Percentiles rank a stretch among this genome's conserved stretches.
Evolutionary conservation across 2,113 vertebrate genomes (phyloP).

Genomic region (Oenanthe melanoleuca): DNA sequence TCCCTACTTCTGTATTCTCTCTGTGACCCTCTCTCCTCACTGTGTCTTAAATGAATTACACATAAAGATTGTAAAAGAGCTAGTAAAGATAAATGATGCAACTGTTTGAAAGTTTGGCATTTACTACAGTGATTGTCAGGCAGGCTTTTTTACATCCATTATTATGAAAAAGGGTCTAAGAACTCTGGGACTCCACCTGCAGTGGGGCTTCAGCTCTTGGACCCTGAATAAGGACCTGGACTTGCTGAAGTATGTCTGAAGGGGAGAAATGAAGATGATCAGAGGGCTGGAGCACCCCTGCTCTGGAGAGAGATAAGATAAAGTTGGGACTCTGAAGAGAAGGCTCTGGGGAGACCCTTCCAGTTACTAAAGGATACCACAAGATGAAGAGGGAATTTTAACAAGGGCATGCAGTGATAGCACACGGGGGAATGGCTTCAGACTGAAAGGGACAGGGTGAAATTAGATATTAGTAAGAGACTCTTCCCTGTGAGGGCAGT

Average conservation of each 20-base stretch:
- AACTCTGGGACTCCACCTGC: neutral
- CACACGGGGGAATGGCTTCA: neutral
- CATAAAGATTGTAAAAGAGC: neutral
- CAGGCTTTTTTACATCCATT: accelerated
- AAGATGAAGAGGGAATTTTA: neutral
- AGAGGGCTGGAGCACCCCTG: neutral
- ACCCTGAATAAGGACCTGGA: neutral
- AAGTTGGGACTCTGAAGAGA: neutral
- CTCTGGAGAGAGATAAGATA: neutral
- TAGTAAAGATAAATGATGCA: neutral
- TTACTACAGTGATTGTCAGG: accelerated
- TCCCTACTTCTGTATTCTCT: neutral
- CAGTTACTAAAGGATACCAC: neutral
- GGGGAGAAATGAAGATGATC: neutral
- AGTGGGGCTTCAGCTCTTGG: neutral
- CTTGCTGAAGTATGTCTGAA: neutral
- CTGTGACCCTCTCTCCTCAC: neutral
- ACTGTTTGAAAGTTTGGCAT: neutral
- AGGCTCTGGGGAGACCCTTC: neutral
- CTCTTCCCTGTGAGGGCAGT: neutral
- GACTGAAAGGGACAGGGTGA: neutral
- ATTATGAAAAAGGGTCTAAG: neutral
- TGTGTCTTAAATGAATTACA: neutral
- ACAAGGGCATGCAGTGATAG: neutral
- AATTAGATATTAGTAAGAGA: neutral